Conservation (phyloP, 2,113 vertebrate genomes). For the Tupaia tana region DNA sequence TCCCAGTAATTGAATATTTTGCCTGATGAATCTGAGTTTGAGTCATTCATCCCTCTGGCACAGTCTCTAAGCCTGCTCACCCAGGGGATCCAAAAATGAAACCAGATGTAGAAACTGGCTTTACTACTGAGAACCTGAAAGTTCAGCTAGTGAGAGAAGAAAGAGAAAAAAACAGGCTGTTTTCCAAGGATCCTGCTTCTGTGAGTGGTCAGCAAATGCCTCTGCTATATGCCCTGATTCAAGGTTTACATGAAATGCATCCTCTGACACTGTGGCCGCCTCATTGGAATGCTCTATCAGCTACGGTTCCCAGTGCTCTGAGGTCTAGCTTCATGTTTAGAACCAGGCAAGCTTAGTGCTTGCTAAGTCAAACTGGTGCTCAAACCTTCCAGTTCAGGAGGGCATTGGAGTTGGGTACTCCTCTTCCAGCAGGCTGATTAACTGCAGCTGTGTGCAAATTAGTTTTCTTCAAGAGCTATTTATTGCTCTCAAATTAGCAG, state of each 20-base stretch:
- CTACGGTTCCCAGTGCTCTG: not conserved
- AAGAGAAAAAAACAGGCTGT: not conserved
- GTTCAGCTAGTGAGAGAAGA: not conserved
- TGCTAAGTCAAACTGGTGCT: not conserved
- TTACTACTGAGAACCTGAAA: constrained; percentile 16
- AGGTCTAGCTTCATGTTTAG: constrained; percentile 67
- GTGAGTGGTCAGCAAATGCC: constrained; percentile 42
- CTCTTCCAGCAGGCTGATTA: constrained; percentile 71
- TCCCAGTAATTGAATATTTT: not conserved
- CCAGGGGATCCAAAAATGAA: not conserved
- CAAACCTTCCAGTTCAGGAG: constrained; percentile 73
- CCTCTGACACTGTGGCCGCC: not conserved
- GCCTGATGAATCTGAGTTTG: not conserved
- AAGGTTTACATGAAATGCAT: constrained; percentile 53
- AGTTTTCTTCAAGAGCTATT: constrained; percentile 82
- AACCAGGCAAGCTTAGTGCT: constrained; percentile 23
- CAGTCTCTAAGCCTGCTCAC: not conserved
- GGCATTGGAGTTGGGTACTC: constrained; percentile 67
- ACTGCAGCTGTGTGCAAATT: constrained; percentile 81
- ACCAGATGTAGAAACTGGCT: constrained; percentile 36
- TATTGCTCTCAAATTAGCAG: constrained; percentile 79
- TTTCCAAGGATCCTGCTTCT: not conserved
- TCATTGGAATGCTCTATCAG: not conserved
- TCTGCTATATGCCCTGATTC: constrained; percentile 43
- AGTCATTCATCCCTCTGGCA: not conserved